Base-by-base conservation (phyloP, 1,140 invertebrate species). In the Drosophila neocordata region DNA sequence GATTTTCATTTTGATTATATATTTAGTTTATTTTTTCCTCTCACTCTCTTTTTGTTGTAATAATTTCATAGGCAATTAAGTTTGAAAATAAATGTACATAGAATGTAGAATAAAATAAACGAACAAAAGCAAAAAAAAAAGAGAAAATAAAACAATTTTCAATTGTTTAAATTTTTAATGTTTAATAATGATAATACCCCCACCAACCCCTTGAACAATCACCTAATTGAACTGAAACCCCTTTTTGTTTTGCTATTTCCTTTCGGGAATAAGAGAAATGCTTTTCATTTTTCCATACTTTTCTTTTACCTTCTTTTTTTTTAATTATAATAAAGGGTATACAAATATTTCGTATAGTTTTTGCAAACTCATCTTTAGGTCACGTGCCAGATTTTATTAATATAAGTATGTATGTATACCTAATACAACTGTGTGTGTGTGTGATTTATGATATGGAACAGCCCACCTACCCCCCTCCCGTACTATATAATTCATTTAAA, bases 401-500 rank as follows among this genome's bases (percentile, higher is more conserved):
- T 15, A 35, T 31, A 51, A 58, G 18, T 18, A 44, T 9, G 2
- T 18, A 48, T 27, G 15, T 31, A 44, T 6, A 48, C 27, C 13
- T 24, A 12, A 34, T 57, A 55, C 41, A 65, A 71, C 65, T 66
- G 56, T 65, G 37, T 38, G 18, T 64, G 31, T 38, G n/a, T 64
- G 31, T 71, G 69, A 71, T 71, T 71, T 71, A 71, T 48, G 41
- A 48, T 20, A 20, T 11, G 3, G 37, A 13, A 7, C 15, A 18
- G 62, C 34, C 61, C 4, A 31, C 44, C 4, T 7, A 4, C 4
- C 35, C 61, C 7, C 41, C 48, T 51, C 58, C 37, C 58, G 62
- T 22, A 48, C 68, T 48, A 58, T 70, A 66, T 71, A 66, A 56
- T 61, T 71, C 56, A 61, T 71, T 71, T 71, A 55, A 60, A 71